Conservation (phyloP, 2,113 vertebrate species). For the Apeltes quadracus region DNA sequence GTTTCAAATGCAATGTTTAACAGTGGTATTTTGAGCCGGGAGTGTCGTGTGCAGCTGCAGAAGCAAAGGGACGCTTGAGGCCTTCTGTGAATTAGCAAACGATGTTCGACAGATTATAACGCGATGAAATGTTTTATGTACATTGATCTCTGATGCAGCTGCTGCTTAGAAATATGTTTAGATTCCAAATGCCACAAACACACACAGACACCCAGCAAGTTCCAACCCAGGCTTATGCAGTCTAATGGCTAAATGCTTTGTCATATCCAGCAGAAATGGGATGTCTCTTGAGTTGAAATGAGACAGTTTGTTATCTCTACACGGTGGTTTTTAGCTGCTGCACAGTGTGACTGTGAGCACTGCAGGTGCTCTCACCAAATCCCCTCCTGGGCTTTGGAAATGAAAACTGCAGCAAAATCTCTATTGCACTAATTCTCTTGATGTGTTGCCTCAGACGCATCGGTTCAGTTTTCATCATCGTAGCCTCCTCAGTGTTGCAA, state of each 20-base stretch:
- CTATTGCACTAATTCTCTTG: slow-evolving; percentile 23
- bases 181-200: background rate
- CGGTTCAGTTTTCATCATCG: slow-evolving; percentile 14
- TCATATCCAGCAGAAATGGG: slow-evolving; percentile 11
- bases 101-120: slow-evolving; percentile 31
- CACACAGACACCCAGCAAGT: slow-evolving; percentile 8
- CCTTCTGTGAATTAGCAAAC: slow-evolving; percentile 32
- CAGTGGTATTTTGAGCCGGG: slow-evolving; percentile 54
- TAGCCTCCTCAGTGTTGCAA: slow-evolving; percentile 18
- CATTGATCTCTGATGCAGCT: slow-evolving; percentile 4
- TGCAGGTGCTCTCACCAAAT: slow-evolving; percentile 58
- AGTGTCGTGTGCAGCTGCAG: slow-evolving; percentile 23
- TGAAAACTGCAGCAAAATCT: slow-evolving; percentile 58
- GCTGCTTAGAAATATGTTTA: slow-evolving; percentile 13
- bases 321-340: slow-evolving; percentile 47
- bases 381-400: slow-evolving; percentile 52
- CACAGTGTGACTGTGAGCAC: slow-evolving; percentile 52
- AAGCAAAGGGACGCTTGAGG: slow-evolving; percentile 31
- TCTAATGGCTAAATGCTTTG: slow-evolving; percentile 10
- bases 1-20: slow-evolving; percentile 57
- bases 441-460: slow-evolving; percentile 27
- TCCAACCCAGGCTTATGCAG: background rate
- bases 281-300: slow-evolving; percentile 22
- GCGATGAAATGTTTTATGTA: slow-evolving; percentile 30
- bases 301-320: slow-evolving; percentile 43